These are phyloP conservation scores for Trachelus iudaicus DNA, from an alignment of 2,888 invertebrate species.

Conservation along the genomic window DNA sequence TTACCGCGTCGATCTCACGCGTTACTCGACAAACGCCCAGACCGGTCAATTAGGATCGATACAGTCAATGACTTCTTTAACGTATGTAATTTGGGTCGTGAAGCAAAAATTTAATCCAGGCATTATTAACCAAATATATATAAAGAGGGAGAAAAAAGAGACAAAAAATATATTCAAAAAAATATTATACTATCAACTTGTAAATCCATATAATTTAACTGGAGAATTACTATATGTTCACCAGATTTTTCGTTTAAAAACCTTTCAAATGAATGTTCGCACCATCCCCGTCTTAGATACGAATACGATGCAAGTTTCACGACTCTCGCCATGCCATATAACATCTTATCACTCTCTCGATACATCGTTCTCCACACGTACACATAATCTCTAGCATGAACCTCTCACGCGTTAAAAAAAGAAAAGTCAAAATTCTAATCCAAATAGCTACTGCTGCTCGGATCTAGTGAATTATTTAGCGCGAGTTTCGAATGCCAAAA, in stretches of 20 bases:
- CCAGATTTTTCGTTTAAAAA: slow-evolving; percentile 26
- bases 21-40: neutral
- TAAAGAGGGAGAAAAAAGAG: neutral
- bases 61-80: neutral
- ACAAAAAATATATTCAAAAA: neutral
- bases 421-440: neutral
- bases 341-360: slow-evolving; percentile 35
- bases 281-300: slow-evolving; percentile 49
- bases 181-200: slow-evolving; percentile 26
- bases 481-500: neutral
- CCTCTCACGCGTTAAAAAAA: neutral
- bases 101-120: neutral
- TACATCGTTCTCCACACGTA: slow-evolving; percentile 21
- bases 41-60: neutral
- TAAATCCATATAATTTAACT: slow-evolving; percentile 44
- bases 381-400: slow-evolving; percentile 24
- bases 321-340: slow-evolving; percentile 26
- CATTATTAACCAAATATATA: neutral
- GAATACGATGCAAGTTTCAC: slow-evolving; percentile 51
- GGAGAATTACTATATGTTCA: slow-evolving; percentile 34
- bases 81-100: neutral
- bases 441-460: neutral
- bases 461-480: neutral
- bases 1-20: neutral
- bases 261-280: slow-evolving; percentile 41